Evolutionary conservation across 2,888 invertebrate species (phyloP).

Genomic region (Blastobasis adustella): DNA sequence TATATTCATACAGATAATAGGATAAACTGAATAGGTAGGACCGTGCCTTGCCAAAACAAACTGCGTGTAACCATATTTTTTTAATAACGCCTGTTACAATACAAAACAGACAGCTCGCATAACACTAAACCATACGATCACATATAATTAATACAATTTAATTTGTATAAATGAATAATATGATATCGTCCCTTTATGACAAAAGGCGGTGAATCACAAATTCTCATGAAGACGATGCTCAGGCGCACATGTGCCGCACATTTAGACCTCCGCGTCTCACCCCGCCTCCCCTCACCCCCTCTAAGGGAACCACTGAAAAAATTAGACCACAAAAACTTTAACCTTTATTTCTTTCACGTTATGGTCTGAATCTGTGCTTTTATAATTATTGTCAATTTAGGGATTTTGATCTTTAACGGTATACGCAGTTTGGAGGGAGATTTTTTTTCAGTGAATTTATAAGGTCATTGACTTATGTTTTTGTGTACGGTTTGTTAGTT

Average conservation of each 20-base stretch:
- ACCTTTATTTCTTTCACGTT: conserved; percentile 22
- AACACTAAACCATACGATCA: too few species aligned
- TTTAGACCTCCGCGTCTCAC: conserved; percentile 43
- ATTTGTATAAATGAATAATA: conserved; percentile 14
- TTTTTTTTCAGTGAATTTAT: conserved; percentile 30
- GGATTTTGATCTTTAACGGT: too few species aligned
- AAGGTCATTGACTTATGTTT: conserved; percentile 40
- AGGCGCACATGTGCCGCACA: conserved; percentile 61
- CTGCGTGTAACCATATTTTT: too few species aligned
- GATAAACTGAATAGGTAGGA: too few species aligned
- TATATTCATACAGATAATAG: too few species aligned
- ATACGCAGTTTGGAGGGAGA: conserved; percentile 22
- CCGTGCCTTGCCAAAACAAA: too few species aligned
- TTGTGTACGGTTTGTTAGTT: conserved; percentile 7
- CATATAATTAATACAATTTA: background rate
- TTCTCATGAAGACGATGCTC: conserved; percentile 58
- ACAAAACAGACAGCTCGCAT: too few species aligned
- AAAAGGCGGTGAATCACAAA: conserved; percentile 60
- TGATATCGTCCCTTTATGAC: conserved; percentile 30
- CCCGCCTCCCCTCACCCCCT: conserved; percentile 37
- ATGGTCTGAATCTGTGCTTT: too few species aligned
- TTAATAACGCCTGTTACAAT: too few species aligned
- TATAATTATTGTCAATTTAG: too few species aligned
- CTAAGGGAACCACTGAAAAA: conserved; percentile 63
- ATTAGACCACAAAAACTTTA: conserved; percentile 33